phyloP scores from a whole-genome alignment of 2,797 vertebrate species.

The Erpetoichthys calabaricus region DNA sequence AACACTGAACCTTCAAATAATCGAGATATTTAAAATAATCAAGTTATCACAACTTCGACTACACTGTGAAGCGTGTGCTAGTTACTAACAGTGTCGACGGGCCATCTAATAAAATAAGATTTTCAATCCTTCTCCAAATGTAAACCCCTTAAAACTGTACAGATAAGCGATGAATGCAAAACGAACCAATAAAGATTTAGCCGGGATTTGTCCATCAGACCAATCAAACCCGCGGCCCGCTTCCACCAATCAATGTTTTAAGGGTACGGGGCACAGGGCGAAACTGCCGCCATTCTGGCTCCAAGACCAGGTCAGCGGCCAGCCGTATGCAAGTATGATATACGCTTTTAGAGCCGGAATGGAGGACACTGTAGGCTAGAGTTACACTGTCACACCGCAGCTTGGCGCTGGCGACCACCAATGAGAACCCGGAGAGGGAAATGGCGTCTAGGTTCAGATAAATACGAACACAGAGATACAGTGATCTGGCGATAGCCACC shows the following conservation, averaged over 20 bases:
- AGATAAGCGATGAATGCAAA: constrained; percentile 41
- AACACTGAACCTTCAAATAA: neutral
- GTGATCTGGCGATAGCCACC: constrained; percentile 9
- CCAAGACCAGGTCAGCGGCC: constrained; percentile 13
- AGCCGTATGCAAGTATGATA: rapidly evolving
- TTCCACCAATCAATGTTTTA: constrained; percentile 79
- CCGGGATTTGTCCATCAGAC: constrained; percentile 75
- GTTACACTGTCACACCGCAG: constrained; percentile 46
- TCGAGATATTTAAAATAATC: neutral
- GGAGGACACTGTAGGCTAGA: constrained; percentile 33
- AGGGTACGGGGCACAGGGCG: constrained; percentile 47
- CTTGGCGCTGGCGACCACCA: constrained; percentile 66
- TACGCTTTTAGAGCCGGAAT: constrained; percentile 41
- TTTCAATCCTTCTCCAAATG: too few relatives aligned
- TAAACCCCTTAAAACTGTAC: constrained; percentile 35
- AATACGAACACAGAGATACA: constrained; percentile 17
- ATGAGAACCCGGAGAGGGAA: constrained; percentile 67
- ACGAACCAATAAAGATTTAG: constrained; percentile 74
- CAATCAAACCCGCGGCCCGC: constrained; percentile 78
- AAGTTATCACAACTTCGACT: constrained; percentile 7
- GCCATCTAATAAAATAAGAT: too few relatives aligned
- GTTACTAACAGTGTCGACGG: too few relatives aligned
- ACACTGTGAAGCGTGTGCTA: neutral
- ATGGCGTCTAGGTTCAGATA: constrained; percentile 68
- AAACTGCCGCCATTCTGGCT: constrained; percentile 58